phyloP scores from a whole-genome alignment of 2,888 invertebrate species.

The Geophilus truncorum region DNA sequence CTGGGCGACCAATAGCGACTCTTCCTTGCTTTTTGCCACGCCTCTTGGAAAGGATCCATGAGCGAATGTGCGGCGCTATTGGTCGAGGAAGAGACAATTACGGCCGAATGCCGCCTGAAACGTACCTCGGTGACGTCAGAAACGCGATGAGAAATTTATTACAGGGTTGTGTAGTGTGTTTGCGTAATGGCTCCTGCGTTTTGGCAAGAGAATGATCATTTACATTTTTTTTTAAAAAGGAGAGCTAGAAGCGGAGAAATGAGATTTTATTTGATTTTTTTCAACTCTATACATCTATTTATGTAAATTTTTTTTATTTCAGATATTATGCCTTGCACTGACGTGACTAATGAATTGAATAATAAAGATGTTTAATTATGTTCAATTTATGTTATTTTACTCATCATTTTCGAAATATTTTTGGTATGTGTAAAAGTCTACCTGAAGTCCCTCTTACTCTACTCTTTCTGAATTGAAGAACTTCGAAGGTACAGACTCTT shows the following conservation, averaged over 20 bases:
- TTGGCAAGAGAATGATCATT: conserved; percentile 9
- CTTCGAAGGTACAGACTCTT: too few species aligned
- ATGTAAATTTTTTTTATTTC: background rate
- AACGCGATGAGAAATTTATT: background rate
- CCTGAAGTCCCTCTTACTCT: too few species aligned
- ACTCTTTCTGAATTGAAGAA: too few species aligned
- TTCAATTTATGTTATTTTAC: too few species aligned
- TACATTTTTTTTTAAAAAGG: background rate
- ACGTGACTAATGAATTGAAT: background rate
- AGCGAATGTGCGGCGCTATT: background rate
- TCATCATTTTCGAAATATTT: too few species aligned
- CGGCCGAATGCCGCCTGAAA: background rate
- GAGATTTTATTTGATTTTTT: background rate
- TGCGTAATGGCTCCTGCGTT: conserved; percentile 10
- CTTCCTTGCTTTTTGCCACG: background rate
- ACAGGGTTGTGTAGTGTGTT: too few species aligned
- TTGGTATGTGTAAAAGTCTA: too few species aligned
- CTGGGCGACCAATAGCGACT: background rate
- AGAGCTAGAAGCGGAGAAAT: too few species aligned
- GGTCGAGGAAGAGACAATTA: conserved; percentile 11
- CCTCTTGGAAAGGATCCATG: conserved; percentile 13
- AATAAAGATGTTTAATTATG: background rate
- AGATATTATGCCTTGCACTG: background rate
- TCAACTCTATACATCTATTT: background rate
- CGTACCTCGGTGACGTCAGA: conserved; percentile 19